Evolutionary conservation across 2,888 invertebrate species (phyloP).

Genomic region (Cataglyphis rosenhaueri): DNA sequence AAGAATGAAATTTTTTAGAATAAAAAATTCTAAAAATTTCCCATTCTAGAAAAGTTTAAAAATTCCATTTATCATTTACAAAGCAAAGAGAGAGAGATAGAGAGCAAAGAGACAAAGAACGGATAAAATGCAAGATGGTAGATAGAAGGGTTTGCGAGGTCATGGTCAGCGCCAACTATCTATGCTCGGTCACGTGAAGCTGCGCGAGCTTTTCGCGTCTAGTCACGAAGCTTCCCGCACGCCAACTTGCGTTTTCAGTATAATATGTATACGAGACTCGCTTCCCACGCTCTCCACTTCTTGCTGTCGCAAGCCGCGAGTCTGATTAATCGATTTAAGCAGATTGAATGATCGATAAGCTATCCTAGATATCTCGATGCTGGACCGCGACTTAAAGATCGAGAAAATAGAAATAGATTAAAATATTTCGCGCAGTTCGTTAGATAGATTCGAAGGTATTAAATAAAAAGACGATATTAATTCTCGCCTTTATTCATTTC

Average conservation of each 20-base stretch:
- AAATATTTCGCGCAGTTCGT: neutral
- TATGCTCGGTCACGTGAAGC: constrained; percentile 62
- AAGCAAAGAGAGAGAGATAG: neutral
- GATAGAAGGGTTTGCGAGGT: constrained; percentile 59
- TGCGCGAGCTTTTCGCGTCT: constrained; percentile 60
- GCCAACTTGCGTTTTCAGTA: constrained; percentile 35
- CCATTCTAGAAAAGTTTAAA: neutral
- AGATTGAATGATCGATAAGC: constrained; percentile 55
- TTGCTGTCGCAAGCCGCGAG: constrained; percentile 40
- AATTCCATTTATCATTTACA: neutral
- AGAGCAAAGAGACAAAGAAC: constrained; percentile 14
- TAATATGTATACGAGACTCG: constrained; percentile 1
- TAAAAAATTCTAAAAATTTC: neutral
- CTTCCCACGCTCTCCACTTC: constrained; percentile 54
- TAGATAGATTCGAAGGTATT: neutral
- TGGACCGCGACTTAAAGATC: constrained; percentile 8
- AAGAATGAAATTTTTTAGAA: neutral
- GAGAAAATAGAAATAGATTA: neutral
- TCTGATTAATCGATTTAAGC: constrained; percentile 52
- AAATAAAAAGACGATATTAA: neutral
- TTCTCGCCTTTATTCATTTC: neutral
- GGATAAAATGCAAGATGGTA: constrained; percentile 27
- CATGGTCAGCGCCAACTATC: constrained; percentile 60
- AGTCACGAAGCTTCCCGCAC: constrained; percentile 49
- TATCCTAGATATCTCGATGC: constrained; percentile 7